Evolutionary conservation across 2,888 invertebrate genomes (phyloP).

Genomic region (Odontothrips loti): DNA sequence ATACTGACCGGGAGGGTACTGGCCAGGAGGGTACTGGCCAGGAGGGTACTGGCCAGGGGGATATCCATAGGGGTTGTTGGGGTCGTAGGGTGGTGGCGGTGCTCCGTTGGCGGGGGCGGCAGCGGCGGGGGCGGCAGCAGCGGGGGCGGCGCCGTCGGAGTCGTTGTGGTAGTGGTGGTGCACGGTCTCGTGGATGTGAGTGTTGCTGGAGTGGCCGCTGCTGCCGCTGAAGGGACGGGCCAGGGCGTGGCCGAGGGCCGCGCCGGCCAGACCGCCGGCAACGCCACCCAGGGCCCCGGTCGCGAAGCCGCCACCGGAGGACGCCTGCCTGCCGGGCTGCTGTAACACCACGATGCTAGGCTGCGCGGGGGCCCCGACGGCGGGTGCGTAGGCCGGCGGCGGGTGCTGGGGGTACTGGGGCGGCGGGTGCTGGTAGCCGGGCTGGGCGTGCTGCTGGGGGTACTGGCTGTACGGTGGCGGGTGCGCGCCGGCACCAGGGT

Average conservation of each 20-base stretch:
- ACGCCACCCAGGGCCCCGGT: not conserved
- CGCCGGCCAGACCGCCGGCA: not conserved
- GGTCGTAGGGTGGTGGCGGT: not conserved
- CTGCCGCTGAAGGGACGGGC: not conserved
- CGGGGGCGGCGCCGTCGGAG: not conserved
- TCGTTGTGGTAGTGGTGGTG: slow-evolving; percentile 18
- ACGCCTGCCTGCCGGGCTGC: slow-evolving; percentile 7
- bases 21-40: not conserved
- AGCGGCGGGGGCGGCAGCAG: not conserved
- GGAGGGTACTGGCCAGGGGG: slow-evolving; percentile 11
- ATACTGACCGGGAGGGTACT: not conserved
- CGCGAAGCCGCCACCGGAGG: not conserved
- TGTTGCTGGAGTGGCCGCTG: not conserved
- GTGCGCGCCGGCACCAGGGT: not conserved
- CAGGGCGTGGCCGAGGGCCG: not conserved
- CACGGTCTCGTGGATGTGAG: slow-evolving; percentile 12
- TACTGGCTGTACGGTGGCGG: slow-evolving; percentile 1
- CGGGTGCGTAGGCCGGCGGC: not conserved
- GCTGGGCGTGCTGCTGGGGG: not conserved
- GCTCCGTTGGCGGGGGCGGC: slow-evolving; percentile 1
- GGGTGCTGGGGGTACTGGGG: not conserved
- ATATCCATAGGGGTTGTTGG: slow-evolving; percentile 2
- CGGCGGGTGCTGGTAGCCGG: slow-evolving; percentile 3
- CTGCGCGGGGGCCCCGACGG: not conserved
- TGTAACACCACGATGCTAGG: not conserved